These are phyloP conservation scores for Hypomecis punctinalis DNA, from an alignment of 2,888 invertebrate species.

Conservation along the genomic window DNA sequence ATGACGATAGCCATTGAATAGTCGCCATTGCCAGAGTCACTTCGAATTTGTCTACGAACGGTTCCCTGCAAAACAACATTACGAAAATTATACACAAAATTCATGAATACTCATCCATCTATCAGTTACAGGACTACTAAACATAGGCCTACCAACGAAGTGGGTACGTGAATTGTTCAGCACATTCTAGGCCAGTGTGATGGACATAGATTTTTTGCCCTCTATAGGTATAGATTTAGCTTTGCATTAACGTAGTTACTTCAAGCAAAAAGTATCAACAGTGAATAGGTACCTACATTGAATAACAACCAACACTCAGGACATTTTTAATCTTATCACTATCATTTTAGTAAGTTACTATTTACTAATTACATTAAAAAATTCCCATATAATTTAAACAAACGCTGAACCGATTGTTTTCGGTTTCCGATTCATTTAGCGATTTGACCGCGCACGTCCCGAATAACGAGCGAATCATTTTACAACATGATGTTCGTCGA, in stretches of 20 bases:
- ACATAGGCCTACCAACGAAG: too few species aligned
- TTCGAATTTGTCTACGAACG: constrained; percentile 44
- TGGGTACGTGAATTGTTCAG: too few species aligned
- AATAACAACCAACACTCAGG: too few species aligned
- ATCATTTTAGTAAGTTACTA: not conserved
- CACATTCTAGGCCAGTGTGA: too few species aligned
- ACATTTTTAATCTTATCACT: too few species aligned
- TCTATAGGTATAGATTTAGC: too few species aligned
- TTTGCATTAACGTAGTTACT: too few species aligned
- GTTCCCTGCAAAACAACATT: constrained; percentile 43
- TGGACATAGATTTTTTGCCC: too few species aligned
- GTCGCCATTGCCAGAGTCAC: constrained; percentile 53
- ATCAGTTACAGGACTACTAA: too few species aligned
- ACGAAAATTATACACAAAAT: not conserved
- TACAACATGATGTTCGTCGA: not conserved
- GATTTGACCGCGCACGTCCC: constrained; percentile 5
- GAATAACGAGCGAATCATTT: constrained; percentile 19
- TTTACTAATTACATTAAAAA: not conserved
- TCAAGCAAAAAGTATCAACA: too few species aligned
- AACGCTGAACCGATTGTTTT: constrained; percentile 11
- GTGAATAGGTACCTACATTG: too few species aligned
- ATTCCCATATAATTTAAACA: constrained; percentile 4
- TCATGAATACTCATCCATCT: too few species aligned
- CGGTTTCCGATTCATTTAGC: constrained; percentile 21
- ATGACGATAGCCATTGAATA: constrained; percentile 61